Evolutionary conservation across 2,797 vertebrate species (phyloP).

Genomic region (Columba guinea): DNA sequence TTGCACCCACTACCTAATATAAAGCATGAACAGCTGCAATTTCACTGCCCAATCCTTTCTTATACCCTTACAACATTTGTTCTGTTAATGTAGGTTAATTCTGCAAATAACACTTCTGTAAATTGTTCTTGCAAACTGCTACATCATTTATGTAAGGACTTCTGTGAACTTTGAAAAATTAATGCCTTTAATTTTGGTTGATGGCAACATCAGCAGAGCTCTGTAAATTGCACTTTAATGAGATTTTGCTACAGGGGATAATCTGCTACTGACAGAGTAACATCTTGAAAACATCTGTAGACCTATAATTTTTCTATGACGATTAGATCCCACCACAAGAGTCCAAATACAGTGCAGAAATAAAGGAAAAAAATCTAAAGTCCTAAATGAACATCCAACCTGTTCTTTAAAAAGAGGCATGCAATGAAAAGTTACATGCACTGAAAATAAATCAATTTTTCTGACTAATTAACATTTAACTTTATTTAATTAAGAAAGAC

Average conservation of each 20-base stretch:
- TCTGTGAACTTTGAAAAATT: slow-evolving; percentile 99
- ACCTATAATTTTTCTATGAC: slow-evolving; percentile 99
- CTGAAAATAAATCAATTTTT: slow-evolving; percentile 84
- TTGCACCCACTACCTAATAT: slow-evolving; percentile 83
- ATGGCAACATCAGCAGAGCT: slow-evolving; percentile 99
- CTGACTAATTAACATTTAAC: slow-evolving; percentile 85
- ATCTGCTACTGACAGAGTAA: slow-evolving; percentile 99
- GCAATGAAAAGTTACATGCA: slow-evolving; percentile 73
- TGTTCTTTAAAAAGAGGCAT: slow-evolving; percentile 77
- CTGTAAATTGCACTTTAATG: slow-evolving; percentile 99
- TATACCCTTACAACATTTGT: slow-evolving; percentile 86
- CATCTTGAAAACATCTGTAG: slow-evolving; percentile 99
- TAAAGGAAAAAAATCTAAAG: slow-evolving; percentile 82
- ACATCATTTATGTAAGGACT: slow-evolving; percentile 99
- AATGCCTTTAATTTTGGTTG: slow-evolving; percentile 99
- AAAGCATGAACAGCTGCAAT: slow-evolving; percentile 92
- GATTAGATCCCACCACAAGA: slow-evolving; percentile 91
- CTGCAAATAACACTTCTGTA: slow-evolving; percentile 94
- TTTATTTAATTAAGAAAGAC: slow-evolving; percentile 86
- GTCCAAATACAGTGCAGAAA: slow-evolving; percentile 86
- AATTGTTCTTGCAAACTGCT: slow-evolving; percentile 98
- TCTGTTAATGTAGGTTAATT: slow-evolving; percentile 95
- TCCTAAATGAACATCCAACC: slow-evolving; percentile 83
- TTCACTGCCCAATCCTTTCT: slow-evolving; percentile 85
- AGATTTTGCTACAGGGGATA: slow-evolving; percentile 99